Evolutionary conservation across 2,113 vertebrate species (phyloP).

Genomic region (Tachuris rubrigastra): DNA sequence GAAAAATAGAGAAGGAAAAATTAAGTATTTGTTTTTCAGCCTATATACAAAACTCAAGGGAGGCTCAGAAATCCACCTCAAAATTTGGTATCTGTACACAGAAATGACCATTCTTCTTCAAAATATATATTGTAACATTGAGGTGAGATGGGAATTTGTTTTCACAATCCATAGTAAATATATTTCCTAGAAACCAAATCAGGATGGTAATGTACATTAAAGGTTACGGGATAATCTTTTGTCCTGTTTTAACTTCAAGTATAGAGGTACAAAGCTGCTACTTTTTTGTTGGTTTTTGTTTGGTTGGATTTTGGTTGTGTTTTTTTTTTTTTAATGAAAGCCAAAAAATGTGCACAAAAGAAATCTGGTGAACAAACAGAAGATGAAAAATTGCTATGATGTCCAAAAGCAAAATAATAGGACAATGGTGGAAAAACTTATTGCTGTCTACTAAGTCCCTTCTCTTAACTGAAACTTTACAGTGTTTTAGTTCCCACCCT

Average conservation of each 20-base stretch:
- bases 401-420: neutral
- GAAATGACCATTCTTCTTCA: neutral
- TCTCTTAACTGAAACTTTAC: neutral
- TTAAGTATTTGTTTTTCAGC: neutral
- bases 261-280: neutral
- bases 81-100: neutral
- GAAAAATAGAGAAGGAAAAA: neutral
- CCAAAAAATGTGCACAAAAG: neutral
- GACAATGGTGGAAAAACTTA: neutral
- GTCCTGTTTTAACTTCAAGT: neutral
- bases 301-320: neutral
- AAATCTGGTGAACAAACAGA: neutral
- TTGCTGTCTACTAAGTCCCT: neutral
- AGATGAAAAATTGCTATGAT: neutral
- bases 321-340: neutral
- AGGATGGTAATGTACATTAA: neutral
- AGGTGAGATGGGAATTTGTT: neutral
- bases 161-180: neutral
- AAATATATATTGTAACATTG: neutral
- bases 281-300: accelerated
- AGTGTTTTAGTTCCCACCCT: neutral
- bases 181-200: neutral
- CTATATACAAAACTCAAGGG: neutral
- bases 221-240: neutral
- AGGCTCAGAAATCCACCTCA: neutral